phyloP scores from a whole-genome alignment of 2,888 invertebrate species.

The Latrodectus elegans region DNA sequence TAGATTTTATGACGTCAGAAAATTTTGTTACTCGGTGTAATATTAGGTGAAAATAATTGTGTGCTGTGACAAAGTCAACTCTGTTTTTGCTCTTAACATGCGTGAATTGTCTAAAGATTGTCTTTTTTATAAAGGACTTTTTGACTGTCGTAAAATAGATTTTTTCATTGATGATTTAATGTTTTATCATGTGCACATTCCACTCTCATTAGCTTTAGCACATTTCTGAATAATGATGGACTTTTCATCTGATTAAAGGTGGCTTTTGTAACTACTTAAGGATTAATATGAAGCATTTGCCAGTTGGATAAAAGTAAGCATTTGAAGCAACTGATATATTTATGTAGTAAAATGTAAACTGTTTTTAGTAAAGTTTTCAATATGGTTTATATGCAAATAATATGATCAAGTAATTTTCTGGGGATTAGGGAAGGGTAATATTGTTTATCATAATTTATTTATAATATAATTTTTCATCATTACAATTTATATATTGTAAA shows the following conservation, averaged over 20 bases:
- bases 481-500: no score
- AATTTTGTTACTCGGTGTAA: not conserved
- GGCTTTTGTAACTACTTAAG: no score
- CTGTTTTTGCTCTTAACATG: not conserved
- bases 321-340: no score
- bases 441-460: no score
- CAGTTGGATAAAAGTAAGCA: no score
- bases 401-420: no score
- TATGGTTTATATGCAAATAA: no score
- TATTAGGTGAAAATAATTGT: not conserved
- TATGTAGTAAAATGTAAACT: no score
- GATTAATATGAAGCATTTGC: no score
- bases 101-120: not conserved
- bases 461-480: no score
- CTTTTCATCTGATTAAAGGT: not conserved
- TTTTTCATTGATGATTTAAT: not conserved
- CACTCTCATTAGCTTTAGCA: slow-evolving; percentile 46
- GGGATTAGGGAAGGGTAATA: no score
- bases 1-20: not conserved
- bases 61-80: not conserved
- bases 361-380: no score
- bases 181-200: slow-evolving; percentile 45
- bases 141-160: not conserved
- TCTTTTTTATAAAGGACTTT: not conserved
- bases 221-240: slow-evolving; percentile 25